Evolutionary conservation across 2,888 invertebrate species (phyloP).

Genomic region (Caenorhabditis sp.): DNA sequence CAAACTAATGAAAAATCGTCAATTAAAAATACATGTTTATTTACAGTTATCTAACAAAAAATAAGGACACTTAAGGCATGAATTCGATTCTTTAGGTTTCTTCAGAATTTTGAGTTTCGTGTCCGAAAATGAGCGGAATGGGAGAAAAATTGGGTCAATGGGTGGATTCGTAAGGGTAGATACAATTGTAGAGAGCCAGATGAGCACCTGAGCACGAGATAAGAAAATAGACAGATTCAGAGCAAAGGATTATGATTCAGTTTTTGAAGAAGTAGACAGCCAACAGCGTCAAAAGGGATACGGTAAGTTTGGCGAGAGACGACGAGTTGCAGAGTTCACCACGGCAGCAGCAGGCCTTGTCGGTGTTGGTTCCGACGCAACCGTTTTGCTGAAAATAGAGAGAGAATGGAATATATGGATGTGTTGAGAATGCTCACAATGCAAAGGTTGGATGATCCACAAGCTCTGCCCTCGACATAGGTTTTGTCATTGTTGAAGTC

Average conservation of each 20-base stretch:
- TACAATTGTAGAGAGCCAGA: conserved; percentile 24
- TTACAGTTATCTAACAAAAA: conserved; percentile 11
- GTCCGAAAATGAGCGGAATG: conserved; percentile 32
- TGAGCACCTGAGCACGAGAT: conserved; percentile 48
- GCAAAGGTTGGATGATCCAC: conserved; percentile 70
- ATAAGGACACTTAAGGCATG: conserved; percentile 47
- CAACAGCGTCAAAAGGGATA: conserved; percentile 51
- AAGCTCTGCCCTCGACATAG: conserved; percentile 67
- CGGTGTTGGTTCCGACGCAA: conserved; percentile 67
- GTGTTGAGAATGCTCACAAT: conserved; percentile 52
- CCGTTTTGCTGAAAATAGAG: conserved; percentile 66
- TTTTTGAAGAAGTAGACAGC: conserved; percentile 59
- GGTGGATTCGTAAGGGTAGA: conserved; percentile 8
- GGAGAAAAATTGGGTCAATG: conserved; percentile 31
- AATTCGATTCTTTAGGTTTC: conserved; percentile 1
- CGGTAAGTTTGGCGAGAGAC: conserved; percentile 47
- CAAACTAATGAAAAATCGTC: no score
- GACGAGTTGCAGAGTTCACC: conserved; percentile 71
- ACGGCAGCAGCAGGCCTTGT: conserved; percentile 72
- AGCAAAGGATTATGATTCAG: conserved; percentile 10
- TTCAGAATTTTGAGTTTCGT: conserved; percentile 5
- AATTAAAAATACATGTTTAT: conserved; percentile 15
- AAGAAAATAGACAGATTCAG: neutral
- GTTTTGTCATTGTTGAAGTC: conserved; percentile 68
- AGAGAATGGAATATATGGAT: no score